Conservation (phyloP, 2,113 vertebrate genomes). For the Agapornis roseicollis region DNA sequence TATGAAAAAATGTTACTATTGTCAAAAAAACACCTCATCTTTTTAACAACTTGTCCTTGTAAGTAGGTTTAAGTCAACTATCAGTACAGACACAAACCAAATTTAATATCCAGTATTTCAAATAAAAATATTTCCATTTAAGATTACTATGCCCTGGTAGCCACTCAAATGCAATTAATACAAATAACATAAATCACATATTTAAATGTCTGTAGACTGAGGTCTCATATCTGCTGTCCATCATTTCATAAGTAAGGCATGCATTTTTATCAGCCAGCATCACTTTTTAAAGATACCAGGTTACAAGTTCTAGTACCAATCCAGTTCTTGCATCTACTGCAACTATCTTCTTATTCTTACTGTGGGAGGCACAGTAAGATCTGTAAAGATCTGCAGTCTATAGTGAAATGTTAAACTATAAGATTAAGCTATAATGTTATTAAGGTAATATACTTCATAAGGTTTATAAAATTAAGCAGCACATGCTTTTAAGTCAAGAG, state of each 20-base stretch:
- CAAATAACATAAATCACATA: background rate
- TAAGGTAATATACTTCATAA: background rate
- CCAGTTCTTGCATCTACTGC: background rate
- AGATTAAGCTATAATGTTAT: background rate
- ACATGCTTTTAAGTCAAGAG: background rate
- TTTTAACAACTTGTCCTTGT: background rate
- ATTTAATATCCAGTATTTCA: background rate
- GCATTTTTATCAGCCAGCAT: background rate
- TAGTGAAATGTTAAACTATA: background rate
- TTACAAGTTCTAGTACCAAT: background rate
- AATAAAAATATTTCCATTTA: background rate
- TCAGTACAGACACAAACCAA: background rate
- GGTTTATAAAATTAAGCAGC: background rate
- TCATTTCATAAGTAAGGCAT: background rate
- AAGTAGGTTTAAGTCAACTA: background rate
- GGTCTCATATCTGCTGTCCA: background rate
- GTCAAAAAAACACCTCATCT: background rate
- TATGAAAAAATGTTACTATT: background rate
- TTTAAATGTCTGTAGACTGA: background rate
- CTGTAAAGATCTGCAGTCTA: background rate
- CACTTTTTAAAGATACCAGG: background rate
- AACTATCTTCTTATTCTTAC: background rate
- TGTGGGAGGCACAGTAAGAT: background rate
- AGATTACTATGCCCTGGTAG: background rate
- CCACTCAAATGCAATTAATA: background rate